Evolutionary conservation across 2,888 invertebrate genomes (phyloP).

Genomic region (Drosophila falleni): DNA sequence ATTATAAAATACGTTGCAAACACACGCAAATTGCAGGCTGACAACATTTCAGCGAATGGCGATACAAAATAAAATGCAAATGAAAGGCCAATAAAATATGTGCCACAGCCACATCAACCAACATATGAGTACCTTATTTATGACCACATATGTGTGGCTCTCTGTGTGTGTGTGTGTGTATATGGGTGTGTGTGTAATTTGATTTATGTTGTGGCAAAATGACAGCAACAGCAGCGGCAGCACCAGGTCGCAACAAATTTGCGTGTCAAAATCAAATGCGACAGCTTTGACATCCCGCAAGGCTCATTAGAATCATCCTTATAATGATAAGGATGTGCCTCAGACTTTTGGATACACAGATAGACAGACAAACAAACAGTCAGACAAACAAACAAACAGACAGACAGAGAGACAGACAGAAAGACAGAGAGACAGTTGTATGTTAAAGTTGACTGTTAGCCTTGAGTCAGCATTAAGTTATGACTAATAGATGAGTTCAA

Average conservation of each 20-base stretch:
- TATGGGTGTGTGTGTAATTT: constrained; percentile 50
- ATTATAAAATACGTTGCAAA: constrained; percentile 55
- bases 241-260: constrained; percentile 55
- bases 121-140: constrained; percentile 33
- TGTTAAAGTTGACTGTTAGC: constrained; percentile 9
- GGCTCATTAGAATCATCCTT: constrained; percentile 66
- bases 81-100: constrained; percentile 64
- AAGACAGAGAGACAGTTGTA: neutral
- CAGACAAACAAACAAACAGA: too few species aligned
- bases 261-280: constrained; percentile 72
- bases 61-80: constrained; percentile 58
- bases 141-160: constrained; percentile 6
- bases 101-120: constrained; percentile 36
- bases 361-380: neutral
- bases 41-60: constrained; percentile 33
- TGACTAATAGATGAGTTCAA: constrained; percentile 13
- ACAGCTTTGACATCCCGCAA: constrained; percentile 67
- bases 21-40: constrained; percentile 37
- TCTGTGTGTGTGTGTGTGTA: constrained; percentile 5
- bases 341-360: neutral
- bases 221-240: constrained; percentile 47
- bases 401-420: neutral
- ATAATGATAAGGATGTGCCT: constrained; percentile 24
- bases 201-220: constrained; percentile 70
- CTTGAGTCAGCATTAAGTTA: constrained; percentile 3